These are phyloP conservation scores for Notolepis coatsorum DNA, from an alignment of 2,797 vertebrate species.

Conservation along the genomic window DNA sequence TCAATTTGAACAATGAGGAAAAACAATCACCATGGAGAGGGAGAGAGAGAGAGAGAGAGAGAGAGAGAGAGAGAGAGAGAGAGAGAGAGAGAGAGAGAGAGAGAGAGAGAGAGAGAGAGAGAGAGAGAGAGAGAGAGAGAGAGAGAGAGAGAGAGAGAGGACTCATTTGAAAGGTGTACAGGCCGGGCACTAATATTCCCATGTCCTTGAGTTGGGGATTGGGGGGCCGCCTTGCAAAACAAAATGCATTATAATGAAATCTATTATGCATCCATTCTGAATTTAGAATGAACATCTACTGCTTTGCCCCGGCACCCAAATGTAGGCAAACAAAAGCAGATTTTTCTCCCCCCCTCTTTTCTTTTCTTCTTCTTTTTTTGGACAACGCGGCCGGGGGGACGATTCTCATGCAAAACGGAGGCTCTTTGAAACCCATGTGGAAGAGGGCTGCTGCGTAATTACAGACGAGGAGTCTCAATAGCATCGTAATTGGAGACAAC, in stretches of 20 bases:
- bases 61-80: no score
- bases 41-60: no score
- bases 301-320: conserved; percentile 29
- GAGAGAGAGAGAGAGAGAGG: no score
- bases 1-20: conserved; percentile 14
- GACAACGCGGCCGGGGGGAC: conserved; percentile 26
- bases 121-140: no score
- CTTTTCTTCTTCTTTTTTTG: no score
- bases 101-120: no score
- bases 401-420: conserved; percentile 70
- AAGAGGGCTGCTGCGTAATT: conserved; percentile 71
- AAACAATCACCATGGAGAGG: no score
- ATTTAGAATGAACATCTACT: conserved; percentile 12
- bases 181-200: background rate
- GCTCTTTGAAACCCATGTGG: conserved; percentile 48
- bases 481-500: conserved; percentile 71
- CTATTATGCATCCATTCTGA: conserved; percentile 31
- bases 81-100: no score
- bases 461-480: conserved; percentile 64
- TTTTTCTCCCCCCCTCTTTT: no score
- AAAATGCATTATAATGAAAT: conserved; percentile 20
- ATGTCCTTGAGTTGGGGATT: conserved; percentile 19
- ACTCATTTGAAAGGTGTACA: background rate
- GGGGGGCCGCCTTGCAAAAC: background rate
- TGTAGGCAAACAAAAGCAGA: conserved; percentile 46